A percentile compares a stretch with the other conserved stretches of the same genome.
Conservation (phyloP, 2,888 invertebrate genomes). For the Rhamphomyia laevipes region DNA sequence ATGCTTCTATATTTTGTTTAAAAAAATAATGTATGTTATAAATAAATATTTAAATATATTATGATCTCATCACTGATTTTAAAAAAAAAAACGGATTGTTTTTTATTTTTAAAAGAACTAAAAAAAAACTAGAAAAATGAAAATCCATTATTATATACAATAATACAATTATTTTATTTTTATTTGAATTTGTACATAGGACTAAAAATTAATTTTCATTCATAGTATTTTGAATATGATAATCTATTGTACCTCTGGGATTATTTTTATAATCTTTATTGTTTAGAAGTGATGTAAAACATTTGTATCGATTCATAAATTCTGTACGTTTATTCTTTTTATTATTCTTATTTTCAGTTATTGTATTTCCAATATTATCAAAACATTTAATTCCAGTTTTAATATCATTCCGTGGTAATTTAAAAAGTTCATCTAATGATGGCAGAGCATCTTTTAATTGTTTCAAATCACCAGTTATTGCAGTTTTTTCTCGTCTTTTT, state of each 20-base stretch:
- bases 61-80: too few relatives aligned
- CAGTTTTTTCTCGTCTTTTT: constrained; percentile 27
- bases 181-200: neutral
- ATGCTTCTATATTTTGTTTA: neutral
- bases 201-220: neutral
- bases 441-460: constrained; percentile 33
- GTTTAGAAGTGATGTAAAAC: constrained; percentile 26
- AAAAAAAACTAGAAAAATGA: too few relatives aligned
- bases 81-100: too few relatives aligned
- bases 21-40: neutral
- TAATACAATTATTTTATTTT: neutral
- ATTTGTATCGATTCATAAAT: constrained; percentile 22
- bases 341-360: too few relatives aligned
- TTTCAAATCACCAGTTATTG: constrained; percentile 28
- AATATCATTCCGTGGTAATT: constrained; percentile 21
- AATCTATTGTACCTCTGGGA: constrained; percentile 27
- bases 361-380: constrained; percentile 2
- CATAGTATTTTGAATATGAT: constrained; percentile 28
- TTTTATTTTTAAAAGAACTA: too few relatives aligned
- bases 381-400: constrained; percentile 17
- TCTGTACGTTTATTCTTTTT: constrained; percentile 13
- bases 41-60: constrained; percentile 1
- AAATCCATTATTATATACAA: too few relatives aligned
- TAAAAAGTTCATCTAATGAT: constrained; percentile 27
- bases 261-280: constrained; percentile 30